Conservation (phyloP, 2,888 invertebrate genomes). For the Agriopis leucophaearia region DNA sequence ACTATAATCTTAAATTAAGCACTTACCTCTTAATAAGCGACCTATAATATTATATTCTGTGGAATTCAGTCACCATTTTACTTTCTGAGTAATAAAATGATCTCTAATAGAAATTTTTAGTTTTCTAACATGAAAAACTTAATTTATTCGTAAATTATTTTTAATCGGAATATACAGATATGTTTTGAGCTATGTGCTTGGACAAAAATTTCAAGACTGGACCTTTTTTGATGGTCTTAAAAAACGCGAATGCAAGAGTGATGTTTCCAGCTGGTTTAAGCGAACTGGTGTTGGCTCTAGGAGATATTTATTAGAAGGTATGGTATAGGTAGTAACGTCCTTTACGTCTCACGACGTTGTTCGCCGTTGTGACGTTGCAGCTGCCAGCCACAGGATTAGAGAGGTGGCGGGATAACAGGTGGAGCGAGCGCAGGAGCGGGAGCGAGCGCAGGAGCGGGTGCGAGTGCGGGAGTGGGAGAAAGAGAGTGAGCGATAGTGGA, state of each 20-base stretch:
- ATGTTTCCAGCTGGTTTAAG: neutral
- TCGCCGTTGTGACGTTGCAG: slow-evolving; percentile 75
- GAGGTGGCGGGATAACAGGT: slow-evolving; percentile 23
- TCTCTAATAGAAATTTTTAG: too few relatives aligned
- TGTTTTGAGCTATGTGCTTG: too few relatives aligned
- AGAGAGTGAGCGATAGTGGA: too few relatives aligned
- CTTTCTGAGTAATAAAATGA: too few relatives aligned
- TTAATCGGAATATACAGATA: too few relatives aligned
- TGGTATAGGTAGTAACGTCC: slow-evolving; percentile 61
- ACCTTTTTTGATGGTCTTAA: neutral
- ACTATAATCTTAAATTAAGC: neutral
- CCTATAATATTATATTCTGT: neutral
- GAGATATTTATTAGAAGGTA: slow-evolving; percentile 47
- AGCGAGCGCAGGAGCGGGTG: neutral
- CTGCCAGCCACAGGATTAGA: slow-evolving; percentile 68
- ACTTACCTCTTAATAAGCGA: neutral
- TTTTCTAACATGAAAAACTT: too few relatives aligned
- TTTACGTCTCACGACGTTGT: slow-evolving; percentile 68
- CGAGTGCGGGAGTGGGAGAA: neutral
- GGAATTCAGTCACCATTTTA: too few relatives aligned
- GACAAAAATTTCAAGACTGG: too few relatives aligned
- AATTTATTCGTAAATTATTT: too few relatives aligned
- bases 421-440: slow-evolving; percentile 37
- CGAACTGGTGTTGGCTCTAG: slow-evolving; percentile 6
- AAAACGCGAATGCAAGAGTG: neutral